Evolutionary conservation across 2,888 invertebrate species (phyloP).

Genomic region (Clusia tigrina): DNA sequence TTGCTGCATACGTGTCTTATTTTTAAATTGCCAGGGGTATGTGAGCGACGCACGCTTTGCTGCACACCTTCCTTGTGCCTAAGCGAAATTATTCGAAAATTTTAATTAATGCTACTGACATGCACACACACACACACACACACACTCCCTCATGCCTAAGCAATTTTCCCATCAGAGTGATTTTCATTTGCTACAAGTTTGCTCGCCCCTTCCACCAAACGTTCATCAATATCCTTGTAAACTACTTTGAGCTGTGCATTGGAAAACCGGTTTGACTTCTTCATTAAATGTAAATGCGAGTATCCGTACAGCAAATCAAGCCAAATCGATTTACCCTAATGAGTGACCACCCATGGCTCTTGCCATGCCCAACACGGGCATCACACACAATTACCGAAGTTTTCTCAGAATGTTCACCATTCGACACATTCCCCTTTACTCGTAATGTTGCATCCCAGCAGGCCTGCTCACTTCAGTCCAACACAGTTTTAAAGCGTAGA

Average conservation of each 20-base stretch:
- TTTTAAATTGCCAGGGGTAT: neutral
- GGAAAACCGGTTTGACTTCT: slow-evolving; percentile 2
- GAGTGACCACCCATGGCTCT: slow-evolving; percentile 32
- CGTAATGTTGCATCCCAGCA: no score
- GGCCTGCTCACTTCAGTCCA: no score
- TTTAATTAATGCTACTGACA: no score
- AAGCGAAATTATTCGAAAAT: no score
- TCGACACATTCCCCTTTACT: neutral
- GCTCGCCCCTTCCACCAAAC: neutral
- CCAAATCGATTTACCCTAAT: slow-evolving; percentile 32
- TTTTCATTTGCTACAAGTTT: neutral
- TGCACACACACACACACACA: neutral
- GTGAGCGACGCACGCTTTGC: neutral
- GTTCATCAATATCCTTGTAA: neutral
- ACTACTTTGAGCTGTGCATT: neutral
- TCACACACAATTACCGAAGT: neutral
- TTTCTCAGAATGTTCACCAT: neutral
- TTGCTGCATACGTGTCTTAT: neutral
- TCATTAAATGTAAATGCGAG: neutral
- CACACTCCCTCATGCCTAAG: neutral
- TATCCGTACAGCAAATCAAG: slow-evolving; percentile 12
- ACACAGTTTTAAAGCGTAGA: no score
- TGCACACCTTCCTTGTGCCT: no score
- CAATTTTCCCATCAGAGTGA: neutral
- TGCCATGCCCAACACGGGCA: slow-evolving; percentile 13